These are phyloP conservation scores for Syngnathoides biaculeatus DNA, from an alignment of 2,113 vertebrate genomes.

Conservation along the genomic window DNA sequence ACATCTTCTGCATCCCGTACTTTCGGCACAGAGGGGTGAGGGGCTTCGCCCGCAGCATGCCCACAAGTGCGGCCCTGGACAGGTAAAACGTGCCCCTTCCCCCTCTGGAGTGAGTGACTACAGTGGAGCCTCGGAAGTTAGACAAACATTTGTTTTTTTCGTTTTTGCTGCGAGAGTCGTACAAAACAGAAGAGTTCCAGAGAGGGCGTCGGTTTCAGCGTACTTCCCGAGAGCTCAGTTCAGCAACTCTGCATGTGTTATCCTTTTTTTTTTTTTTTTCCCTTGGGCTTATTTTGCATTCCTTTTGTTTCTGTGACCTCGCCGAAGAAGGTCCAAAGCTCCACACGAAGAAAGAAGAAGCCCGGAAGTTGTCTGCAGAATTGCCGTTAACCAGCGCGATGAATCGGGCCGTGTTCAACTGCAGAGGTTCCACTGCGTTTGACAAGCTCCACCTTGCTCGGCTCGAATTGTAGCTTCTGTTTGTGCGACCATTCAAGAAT, in stretches of 20 bases:
- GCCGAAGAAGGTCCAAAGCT: too few species aligned
- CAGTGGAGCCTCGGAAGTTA: not conserved
- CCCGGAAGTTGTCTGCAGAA: too few species aligned
- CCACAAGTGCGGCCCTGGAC: slow-evolving; percentile 91
- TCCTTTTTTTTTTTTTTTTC: too few species aligned
- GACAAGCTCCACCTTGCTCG: not conserved
- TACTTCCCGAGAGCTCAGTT: too few species aligned
- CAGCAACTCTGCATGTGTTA: not conserved
- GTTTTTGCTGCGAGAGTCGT: too few species aligned
- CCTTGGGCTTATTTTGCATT: too few species aligned
- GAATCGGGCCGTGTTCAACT: not conserved
- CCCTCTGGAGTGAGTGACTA: slow-evolving; percentile 4
- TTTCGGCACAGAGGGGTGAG: slow-evolving; percentile 93
- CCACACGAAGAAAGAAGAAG: too few species aligned
- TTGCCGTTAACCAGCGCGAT: too few species aligned
- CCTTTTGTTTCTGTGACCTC: too few species aligned
- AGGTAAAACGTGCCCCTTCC: slow-evolving; percentile 77
- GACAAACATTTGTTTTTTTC: too few species aligned
- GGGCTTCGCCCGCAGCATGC: slow-evolving; percentile 95
- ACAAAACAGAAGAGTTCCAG: too few species aligned
- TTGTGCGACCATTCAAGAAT: slow-evolving; percentile 3
- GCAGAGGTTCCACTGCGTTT: not conserved
- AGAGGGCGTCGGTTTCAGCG: too few species aligned
- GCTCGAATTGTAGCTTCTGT: not conserved
- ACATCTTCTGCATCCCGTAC: slow-evolving; percentile 94